These are phyloP conservation scores for Habrosyne pyritoides DNA, from an alignment of 2,888 invertebrate species.

Conservation along the genomic window DNA sequence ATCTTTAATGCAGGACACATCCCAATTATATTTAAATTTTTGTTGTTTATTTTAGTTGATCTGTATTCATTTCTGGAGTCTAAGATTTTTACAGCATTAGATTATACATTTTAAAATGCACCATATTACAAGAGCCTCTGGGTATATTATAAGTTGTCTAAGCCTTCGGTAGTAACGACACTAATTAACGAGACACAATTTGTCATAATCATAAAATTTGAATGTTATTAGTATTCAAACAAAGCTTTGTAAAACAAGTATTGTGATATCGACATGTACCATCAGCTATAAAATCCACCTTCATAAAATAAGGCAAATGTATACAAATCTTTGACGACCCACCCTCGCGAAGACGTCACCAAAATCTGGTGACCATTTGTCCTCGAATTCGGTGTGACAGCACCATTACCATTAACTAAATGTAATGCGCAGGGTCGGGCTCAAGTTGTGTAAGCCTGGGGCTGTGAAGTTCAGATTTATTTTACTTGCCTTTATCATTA, in stretches of 20 bases:
- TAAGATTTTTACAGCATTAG: too few species aligned
- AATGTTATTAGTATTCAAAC: not conserved
- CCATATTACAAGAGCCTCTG: too few species aligned
- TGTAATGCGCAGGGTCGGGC: slow-evolving; percentile 14
- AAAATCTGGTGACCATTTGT: slow-evolving; percentile 34
- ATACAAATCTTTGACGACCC: slow-evolving; percentile 18
- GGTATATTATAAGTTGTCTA: not conserved
- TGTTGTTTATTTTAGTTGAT: too few species aligned
- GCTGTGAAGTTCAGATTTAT: not conserved
- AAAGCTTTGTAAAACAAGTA: not conserved
- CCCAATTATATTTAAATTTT: too few species aligned
- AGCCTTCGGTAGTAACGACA: not conserved
- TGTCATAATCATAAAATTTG: not conserved
- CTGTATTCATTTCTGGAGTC: too few species aligned
- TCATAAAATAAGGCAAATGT: slow-evolving; percentile 8
- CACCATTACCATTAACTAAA: slow-evolving; percentile 37
- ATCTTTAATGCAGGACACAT: too few species aligned
- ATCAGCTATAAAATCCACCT: slow-evolving; percentile 11
- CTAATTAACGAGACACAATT: not conserved
- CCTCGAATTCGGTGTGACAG: slow-evolving; percentile 28
- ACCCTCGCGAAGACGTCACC: slow-evolving; percentile 20
- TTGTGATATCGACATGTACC: not conserved
- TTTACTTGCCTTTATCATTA: not conserved
- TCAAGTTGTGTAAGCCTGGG: not conserved
- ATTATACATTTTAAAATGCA: too few species aligned